phyloP scores from a whole-genome alignment of 37 sponge, comb jelly and placozoan species.

The Bolinopsis microptera region DNA sequence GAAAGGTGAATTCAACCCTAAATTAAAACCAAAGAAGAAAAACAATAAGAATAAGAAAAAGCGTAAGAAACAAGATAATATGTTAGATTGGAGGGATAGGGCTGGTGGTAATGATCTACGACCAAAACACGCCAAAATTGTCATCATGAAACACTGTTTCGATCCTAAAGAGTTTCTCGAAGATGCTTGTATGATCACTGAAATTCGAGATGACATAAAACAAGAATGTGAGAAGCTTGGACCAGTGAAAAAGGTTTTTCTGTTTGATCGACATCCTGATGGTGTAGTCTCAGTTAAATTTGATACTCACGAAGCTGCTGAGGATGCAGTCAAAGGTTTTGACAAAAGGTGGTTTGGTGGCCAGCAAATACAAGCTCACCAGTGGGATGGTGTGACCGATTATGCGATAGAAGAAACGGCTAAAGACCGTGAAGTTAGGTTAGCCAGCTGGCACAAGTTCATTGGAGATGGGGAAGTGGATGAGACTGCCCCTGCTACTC shows the following conservation, averaged over 20 bases:
- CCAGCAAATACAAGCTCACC: constrained; percentile 70
- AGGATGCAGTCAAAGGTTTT: constrained; percentile 75
- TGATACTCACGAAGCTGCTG: constrained; percentile 81
- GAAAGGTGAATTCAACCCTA: constrained; percentile 89
- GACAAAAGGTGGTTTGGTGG: constrained; percentile 84
- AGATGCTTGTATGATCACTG: constrained; percentile 76
- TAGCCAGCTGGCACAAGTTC: constrained; percentile 87
- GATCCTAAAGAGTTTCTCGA: constrained; percentile 89
- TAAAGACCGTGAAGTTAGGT: constrained; percentile 78
- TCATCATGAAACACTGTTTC: constrained; percentile 84
- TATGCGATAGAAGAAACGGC: constrained; percentile 91
- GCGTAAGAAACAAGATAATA: constrained; percentile 73
- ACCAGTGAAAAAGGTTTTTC: constrained; percentile 81
- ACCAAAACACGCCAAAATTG: constrained; percentile 79
- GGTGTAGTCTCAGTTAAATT: constrained; percentile 92
- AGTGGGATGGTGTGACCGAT: constrained; percentile 90
- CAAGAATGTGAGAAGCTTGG: constrained; percentile 95
- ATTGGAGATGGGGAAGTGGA: constrained; percentile 69
- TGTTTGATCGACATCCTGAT: constrained; percentile 93
- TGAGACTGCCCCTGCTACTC: no score
- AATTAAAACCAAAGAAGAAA: constrained; percentile 80
- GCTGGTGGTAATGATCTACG: constrained; percentile 68
- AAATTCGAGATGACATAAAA: constrained; percentile 82
- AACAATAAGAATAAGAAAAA: constrained; percentile 75
- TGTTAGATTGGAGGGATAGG: constrained; percentile 81